A percentile compares a stretch with the other conserved stretches of the same genome.
Evolutionary conservation across 2,888 invertebrate genomes (phyloP).

Genomic region (Anticlea derivata): DNA sequence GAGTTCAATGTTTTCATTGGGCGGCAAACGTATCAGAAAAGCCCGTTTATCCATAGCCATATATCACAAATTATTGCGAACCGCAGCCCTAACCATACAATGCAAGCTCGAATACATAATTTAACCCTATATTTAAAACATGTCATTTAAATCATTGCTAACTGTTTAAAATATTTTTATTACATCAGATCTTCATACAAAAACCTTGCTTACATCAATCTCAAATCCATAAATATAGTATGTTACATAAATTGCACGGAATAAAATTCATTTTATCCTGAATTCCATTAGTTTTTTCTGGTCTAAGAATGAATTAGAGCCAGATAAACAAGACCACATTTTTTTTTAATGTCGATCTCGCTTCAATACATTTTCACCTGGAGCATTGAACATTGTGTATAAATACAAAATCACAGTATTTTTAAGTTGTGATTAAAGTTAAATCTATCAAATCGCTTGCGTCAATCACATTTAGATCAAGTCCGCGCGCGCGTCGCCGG

Average conservation of each 20-base stretch:
- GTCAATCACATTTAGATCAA: conserved; percentile 24
- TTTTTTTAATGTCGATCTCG: background rate
- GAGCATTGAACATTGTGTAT: background rate
- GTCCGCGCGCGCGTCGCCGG: conserved; percentile 48
- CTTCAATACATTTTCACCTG: background rate
- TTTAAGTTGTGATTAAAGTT: conserved; percentile 1
- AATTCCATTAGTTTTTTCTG: too few relatives aligned
- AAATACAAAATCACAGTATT: conserved; percentile 17
- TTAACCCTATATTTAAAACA: conserved; percentile 6
- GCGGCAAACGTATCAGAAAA: too few relatives aligned
- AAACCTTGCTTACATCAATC: background rate
- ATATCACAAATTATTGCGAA: conserved; percentile 22
- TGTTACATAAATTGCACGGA: too few relatives aligned
- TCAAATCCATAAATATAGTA: conserved; percentile 1
- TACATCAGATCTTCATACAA: too few relatives aligned
- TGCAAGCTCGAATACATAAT: conserved; percentile 13
- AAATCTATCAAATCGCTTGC: background rate
- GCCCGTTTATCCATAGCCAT: too few relatives aligned
- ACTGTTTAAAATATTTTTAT: too few relatives aligned
- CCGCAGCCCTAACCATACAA: conserved; percentile 22
- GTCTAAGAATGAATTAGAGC: too few relatives aligned
- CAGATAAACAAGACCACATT: too few relatives aligned
- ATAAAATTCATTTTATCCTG: background rate
- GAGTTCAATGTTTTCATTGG: too few relatives aligned
- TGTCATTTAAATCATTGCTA: background rate